Conservation (phyloP, 1,140 invertebrate genomes). For the Drosophila mojavensis region DNA sequence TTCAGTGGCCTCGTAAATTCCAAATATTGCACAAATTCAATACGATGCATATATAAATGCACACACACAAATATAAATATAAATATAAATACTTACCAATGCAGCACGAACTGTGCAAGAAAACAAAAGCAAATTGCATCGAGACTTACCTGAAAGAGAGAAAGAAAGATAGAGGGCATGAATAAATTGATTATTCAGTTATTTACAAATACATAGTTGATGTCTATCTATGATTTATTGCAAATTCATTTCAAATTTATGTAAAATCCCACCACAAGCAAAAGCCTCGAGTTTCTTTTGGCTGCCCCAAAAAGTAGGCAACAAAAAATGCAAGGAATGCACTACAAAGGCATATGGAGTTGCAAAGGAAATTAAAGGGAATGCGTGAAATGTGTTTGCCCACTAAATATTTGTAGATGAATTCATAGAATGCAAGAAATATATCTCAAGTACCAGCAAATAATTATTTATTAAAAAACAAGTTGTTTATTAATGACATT, state of each 20-base stretch:
- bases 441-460: too few relatives aligned
- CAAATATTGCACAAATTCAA: slow-evolving; percentile 29
- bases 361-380: not conserved
- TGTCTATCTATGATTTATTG: slow-evolving; percentile 40
- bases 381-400: too few relatives aligned
- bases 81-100: slow-evolving; percentile 32
- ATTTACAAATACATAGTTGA: slow-evolving; percentile 17
- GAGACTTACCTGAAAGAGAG: slow-evolving; percentile 68
- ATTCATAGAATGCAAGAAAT: too few relatives aligned
- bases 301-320: slow-evolving; percentile 35
- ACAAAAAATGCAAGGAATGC: not conserved
- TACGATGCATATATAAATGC: not conserved
- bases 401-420: too few relatives aligned
- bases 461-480: too few relatives aligned
- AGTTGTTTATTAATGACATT: too few relatives aligned
- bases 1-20: slow-evolving; percentile 70
- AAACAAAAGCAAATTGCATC: slow-evolving; percentile 25
- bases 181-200: slow-evolving; percentile 39
- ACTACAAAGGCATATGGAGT: too few relatives aligned
- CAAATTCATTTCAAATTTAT: slow-evolving; percentile 43
- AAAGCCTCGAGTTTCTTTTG: not conserved
- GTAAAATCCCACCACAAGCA: slow-evolving; percentile 20
- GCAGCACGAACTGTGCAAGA: not conserved
- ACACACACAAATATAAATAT: not conserved
- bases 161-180: slow-evolving; percentile 35